These are phyloP conservation scores for Hypomesus transpacificus DNA, from an alignment of 2,113 vertebrate genomes.

Conservation along the genomic window DNA sequence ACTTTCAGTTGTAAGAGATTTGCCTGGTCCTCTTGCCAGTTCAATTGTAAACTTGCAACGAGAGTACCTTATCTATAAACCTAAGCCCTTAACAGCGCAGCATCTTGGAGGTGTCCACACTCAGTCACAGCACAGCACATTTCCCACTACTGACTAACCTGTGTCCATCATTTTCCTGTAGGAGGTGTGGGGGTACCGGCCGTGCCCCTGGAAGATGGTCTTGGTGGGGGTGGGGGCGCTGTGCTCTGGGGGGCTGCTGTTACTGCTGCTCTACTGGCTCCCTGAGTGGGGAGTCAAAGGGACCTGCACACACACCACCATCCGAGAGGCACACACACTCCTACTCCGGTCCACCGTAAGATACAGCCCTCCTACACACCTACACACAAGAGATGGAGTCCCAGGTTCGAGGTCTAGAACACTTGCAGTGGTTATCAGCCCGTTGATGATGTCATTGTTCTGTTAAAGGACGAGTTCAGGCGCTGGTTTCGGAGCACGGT, in stretches of 20 bases:
- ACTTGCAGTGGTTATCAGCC: no score
- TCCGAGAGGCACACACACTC: constrained; percentile 81
- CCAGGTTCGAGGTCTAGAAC: no score
- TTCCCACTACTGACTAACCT: background rate
- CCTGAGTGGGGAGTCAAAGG: constrained; percentile 88
- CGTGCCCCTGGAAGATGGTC: constrained; percentile 82
- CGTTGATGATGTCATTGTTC: no score
- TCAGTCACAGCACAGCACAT: background rate
- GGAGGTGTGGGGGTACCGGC: constrained; percentile 85
- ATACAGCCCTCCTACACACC: no score
- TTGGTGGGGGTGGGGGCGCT: constrained; percentile 79
- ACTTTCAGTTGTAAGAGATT: no score
- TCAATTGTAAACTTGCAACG: no score
- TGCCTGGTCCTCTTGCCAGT: no score
- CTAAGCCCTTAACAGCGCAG: no score
- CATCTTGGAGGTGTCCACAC: no score
- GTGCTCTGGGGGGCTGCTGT: constrained; percentile 85
- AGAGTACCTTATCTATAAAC: no score
- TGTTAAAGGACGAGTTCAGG: constrained; percentile 85
- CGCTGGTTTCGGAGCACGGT: constrained; percentile 88
- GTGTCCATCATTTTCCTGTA: constrained; percentile 45
- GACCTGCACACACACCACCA: constrained; percentile 71
- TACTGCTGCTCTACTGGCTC: constrained; percentile 94
- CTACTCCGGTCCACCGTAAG: constrained; percentile 87
- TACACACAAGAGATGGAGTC: no score